These are phyloP conservation scores for Eupithecia exiguata DNA, from an alignment of 2,888 invertebrate species.

Conservation along the genomic window DNA sequence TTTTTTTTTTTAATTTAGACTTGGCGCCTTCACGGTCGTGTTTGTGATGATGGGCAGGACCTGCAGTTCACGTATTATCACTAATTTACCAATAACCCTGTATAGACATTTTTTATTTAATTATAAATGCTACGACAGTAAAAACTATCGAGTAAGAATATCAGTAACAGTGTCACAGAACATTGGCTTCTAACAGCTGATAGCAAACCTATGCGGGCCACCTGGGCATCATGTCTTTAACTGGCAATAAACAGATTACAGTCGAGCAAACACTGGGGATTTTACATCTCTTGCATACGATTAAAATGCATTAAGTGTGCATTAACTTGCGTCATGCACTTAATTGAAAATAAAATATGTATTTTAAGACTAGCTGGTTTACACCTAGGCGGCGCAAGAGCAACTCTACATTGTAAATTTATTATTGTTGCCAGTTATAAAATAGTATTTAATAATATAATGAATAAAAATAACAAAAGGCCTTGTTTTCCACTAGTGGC, in stretches of 20 bases:
- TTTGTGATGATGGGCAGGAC: too few relatives aligned
- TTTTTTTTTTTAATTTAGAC: too few relatives aligned
- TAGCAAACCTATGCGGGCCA: conserved; percentile 39
- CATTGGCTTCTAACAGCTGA: conserved; percentile 36
- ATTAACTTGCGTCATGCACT: neutral
- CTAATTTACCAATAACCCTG: too few relatives aligned
- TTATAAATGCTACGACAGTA: neutral
- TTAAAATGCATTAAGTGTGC: conserved; percentile 20
- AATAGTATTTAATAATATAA: too few relatives aligned
- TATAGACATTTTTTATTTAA: too few relatives aligned
- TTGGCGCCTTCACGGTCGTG: too few relatives aligned
- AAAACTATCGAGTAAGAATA: conserved; percentile 20
- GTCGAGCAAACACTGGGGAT: conserved; percentile 35
- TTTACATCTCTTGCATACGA: conserved; percentile 26
- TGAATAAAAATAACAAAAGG: too few relatives aligned
- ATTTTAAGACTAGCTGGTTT: conserved; percentile 8
- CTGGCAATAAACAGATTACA: conserved; percentile 34
- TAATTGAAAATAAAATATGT: conserved; percentile 12
- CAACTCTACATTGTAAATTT: neutral
- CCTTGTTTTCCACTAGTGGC: too few relatives aligned
- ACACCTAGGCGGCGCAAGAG: neutral
- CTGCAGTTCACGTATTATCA: too few relatives aligned
- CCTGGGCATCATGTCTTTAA: conserved; percentile 33
- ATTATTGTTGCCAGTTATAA: neutral
- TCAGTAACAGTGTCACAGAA: conserved; percentile 29